These are phyloP conservation scores for Gobio occitaniae DNA, from an alignment of 2,797 vertebrate genomes.

Conservation along the genomic window DNA sequence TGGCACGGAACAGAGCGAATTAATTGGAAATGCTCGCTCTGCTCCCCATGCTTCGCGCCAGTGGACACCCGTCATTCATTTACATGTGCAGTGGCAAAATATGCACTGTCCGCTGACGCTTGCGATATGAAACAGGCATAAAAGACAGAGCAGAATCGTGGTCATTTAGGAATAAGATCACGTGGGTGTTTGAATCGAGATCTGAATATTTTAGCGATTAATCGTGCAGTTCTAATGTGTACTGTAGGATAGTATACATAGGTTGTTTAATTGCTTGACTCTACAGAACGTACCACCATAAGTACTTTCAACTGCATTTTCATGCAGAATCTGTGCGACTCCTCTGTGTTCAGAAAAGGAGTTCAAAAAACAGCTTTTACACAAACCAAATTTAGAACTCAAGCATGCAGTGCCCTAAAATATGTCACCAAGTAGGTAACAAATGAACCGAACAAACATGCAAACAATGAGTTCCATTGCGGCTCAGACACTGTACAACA, in stretches of 20 bases:
- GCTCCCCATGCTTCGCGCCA: too few species aligned
- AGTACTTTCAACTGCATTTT: not conserved
- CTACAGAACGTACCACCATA: not conserved
- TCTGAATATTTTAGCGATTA: too few species aligned
- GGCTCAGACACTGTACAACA: not conserved
- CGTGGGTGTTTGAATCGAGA: too few species aligned
- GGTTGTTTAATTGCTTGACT: not conserved
- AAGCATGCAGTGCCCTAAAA: not conserved
- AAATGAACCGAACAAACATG: not conserved
- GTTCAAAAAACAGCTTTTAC: not conserved
- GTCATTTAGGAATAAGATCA: too few species aligned
- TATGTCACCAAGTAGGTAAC: not conserved
- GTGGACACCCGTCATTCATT: too few species aligned
- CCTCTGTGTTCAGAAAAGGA: not conserved
- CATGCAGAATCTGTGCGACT: not conserved
- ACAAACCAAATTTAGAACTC: not conserved
- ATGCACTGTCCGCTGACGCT: too few species aligned
- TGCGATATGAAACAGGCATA: too few species aligned
- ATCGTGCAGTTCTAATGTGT: not conserved
- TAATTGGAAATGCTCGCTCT: too few species aligned
- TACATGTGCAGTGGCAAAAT: too few species aligned
- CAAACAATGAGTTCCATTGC: constrained; percentile 4
- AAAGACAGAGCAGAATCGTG: too few species aligned
- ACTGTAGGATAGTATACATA: not conserved
- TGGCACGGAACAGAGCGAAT: too few species aligned